Evolutionary conservation across 1,140 invertebrate genomes (phyloP), one percentile per base, ranked within the genome.

Genomic region (Anoplophora glabripennis): DNA sequence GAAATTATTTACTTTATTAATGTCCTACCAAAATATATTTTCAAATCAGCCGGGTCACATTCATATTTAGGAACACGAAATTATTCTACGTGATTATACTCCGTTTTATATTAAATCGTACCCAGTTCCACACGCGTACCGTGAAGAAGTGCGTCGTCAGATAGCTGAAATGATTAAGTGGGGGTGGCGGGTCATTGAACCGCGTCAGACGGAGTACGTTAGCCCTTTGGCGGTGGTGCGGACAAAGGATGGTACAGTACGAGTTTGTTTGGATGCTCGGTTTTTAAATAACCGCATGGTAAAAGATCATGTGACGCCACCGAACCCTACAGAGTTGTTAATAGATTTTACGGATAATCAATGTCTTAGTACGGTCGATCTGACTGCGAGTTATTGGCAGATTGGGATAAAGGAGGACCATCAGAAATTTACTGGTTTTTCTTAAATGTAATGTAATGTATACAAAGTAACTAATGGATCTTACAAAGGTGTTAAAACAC

Each of bases 111-210:
- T 59, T 21, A 52, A 46, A 11, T 52, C 64, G 3, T 72, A 72
- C 56, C 69, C 69, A 17, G 28, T 72, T 12, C 71, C 69, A 9
- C 64, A 62, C 56, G 63, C 66, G 0, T 70, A 67, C 60, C 46
- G 63, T 8, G 40, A 44, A 1, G 66, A 61, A 12, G 47, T 67
- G 8, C 52, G 53, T 9, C 33, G 53, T 15, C 64, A 67, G 21
- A 45, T 71, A 5, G 37, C 60, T 0, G 61, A 71, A 54, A 55
- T 71, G 38, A 40, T 67, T 18, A 17, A 61, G 1, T 28, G 53
- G 28, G 61, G n/a, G n/a, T n/a, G n/a, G n/a, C n/a, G 64, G 7
- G 45, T 57, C 8, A 57, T 48, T 11, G 28, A 37, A 35, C 11
- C 12, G 8, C 15, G n/a, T n/a, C 11, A 12, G 12, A 52, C 44